phyloP scores from a whole-genome alignment of 30 jellyfish, hydroid and myxozoan species.

The Aurelia aurita region DNA sequence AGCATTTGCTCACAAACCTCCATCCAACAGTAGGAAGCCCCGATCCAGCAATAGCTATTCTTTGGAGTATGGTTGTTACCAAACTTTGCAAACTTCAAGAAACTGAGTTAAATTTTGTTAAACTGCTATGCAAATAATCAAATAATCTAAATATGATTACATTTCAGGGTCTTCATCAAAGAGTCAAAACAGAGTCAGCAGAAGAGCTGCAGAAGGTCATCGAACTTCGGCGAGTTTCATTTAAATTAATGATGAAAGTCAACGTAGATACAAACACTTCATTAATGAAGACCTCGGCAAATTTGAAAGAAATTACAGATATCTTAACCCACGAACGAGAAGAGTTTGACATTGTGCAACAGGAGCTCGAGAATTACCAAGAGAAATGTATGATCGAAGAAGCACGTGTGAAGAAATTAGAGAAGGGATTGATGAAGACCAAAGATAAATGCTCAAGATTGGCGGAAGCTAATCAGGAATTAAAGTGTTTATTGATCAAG shows the following conservation, averaged over 20 bases:
- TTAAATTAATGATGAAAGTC: conserved; percentile 8
- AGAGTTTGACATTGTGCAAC: not conserved
- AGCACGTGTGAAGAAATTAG: not conserved
- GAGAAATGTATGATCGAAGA: conserved; percentile 2
- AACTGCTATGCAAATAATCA: too few relatives aligned
- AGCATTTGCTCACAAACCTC: too few relatives aligned
- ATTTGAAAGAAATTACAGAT: not conserved
- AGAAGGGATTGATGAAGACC: conserved; percentile 9
- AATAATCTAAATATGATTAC: too few relatives aligned
- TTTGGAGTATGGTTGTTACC: too few relatives aligned
- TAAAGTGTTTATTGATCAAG: not conserved
- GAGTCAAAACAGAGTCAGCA: conserved; percentile 9
- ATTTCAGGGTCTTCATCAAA: conserved; percentile 12
- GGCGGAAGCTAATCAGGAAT: conserved; percentile 14
- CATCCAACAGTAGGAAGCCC: too few relatives aligned
- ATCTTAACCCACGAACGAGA: conserved; percentile 9
- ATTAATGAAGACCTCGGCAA: conserved; percentile 1
- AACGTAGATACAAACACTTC: not conserved
- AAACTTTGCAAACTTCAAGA: too few relatives aligned
- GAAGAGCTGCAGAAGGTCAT: conserved; percentile 36
- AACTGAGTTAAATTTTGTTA: too few relatives aligned
- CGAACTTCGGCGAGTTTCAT: conserved; percentile 25
- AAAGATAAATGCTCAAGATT: conserved; percentile 16
- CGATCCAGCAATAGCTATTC: too few relatives aligned
- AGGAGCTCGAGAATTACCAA: conserved; percentile 10